Evolutionary conservation across 2,888 invertebrate genomes (phyloP).

Genomic region (Rugalucina vietnamica): DNA sequence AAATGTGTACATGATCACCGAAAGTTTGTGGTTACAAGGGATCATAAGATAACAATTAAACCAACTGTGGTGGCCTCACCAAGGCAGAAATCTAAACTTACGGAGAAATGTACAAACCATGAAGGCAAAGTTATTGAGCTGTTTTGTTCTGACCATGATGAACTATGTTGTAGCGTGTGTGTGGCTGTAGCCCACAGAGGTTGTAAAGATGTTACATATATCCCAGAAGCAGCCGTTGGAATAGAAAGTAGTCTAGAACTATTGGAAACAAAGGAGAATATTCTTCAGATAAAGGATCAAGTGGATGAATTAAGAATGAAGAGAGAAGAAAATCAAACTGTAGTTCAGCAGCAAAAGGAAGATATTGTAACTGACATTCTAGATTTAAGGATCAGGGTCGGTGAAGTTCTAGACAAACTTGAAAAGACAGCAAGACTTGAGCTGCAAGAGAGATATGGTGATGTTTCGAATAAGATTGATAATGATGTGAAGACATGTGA

Average conservation of each 20-base stretch:
- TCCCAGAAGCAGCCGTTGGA: constrained; percentile 55
- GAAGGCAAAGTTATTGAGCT: constrained; percentile 52
- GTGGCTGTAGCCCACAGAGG: constrained; percentile 57
- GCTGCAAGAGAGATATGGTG: constrained; percentile 50
- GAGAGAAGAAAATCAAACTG: constrained; percentile 45
- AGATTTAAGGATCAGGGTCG: constrained; percentile 52
- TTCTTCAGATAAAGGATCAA: constrained; percentile 33
- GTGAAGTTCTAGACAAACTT: constrained; percentile 54
- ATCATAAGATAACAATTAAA: constrained; percentile 40
- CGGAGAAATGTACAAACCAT: constrained; percentile 8
- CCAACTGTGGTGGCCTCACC: background rate
- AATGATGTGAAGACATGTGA: constrained; percentile 56
- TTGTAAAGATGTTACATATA: constrained; percentile 52
- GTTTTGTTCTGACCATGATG: constrained; percentile 58
- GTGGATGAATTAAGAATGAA: constrained; percentile 37
- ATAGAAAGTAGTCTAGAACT: constrained; percentile 57
- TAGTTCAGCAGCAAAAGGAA: constrained; percentile 55
- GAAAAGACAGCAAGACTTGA: constrained; percentile 46
- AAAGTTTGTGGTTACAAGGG: constrained; percentile 53
- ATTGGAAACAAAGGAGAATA: constrained; percentile 47
- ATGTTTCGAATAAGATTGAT: constrained; percentile 43
- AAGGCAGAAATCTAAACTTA: background rate
- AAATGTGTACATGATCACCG: constrained; percentile 61
- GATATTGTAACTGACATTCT: constrained; percentile 55
- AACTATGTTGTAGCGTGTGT: constrained; percentile 59